Evolutionary conservation across 2,888 invertebrate species (phyloP), one percentile per base, ranked within the genome.

Genomic region (Tigriopus californicus): DNA sequence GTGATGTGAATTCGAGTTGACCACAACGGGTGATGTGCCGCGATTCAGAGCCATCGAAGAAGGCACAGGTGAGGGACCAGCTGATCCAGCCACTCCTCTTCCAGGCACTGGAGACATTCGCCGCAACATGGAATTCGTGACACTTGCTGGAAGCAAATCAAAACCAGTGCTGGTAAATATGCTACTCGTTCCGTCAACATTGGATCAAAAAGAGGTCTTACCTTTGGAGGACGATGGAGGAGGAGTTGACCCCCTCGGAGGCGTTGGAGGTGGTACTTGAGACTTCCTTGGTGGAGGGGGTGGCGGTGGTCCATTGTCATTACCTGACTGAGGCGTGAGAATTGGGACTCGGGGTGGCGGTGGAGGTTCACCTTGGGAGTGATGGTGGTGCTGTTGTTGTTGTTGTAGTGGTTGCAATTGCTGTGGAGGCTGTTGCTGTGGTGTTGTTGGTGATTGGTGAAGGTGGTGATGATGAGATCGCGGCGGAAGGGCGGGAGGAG

Each of bases 71-170:
- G 4, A 61, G 33, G 25, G 61, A n/a, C n/a, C n/a, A n/a, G n/a
- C n/a, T n/a, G n/a, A n/a, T n/a, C n/a, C n/a, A n/a, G n/a, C n/a
- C n/a, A n/a, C n/a, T n/a, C n/a, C n/a, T n/a, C n/a, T n/a, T 41
- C 44, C 48, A 6, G 67, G 64, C 49, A 65, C 82, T 11, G 84
- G 84, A 18, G 83, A 83, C 76, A 85, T 83, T 61, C 84, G 74
- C 66, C 83, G 82, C 65, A 84, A 76, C 72, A 62, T 62, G 48
- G 64, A 42, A 57, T n/a, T 61, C 56, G 62, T 62, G 55, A 57
- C 41, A 40, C 61, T 61, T 20, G 61, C 62, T 11, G 63, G 63
- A 52, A 62, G 64, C n/a, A 64, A 63, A 48, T 64, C 55, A 41
- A 62, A 66, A 11, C 55, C 56, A 44, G 60, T 57, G 20, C 58